phyloP scores from a whole-genome alignment of 35 echinoderm and acorn worm genomes.

The Hemicentrotus pulcherrimus region DNA sequence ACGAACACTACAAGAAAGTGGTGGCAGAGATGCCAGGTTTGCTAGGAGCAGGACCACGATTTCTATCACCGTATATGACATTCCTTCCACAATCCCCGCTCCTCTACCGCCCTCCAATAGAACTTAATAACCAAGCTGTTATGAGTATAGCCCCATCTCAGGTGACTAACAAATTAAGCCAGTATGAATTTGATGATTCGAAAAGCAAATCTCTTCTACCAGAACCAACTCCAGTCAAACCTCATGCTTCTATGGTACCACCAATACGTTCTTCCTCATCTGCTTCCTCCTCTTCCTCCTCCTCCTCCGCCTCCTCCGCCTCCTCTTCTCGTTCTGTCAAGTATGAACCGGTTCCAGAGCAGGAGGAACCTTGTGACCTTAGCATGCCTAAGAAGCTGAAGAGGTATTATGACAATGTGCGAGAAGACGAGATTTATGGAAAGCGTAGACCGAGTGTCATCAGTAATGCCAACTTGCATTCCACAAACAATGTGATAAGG shows the following conservation, averaged over 20 bases:
- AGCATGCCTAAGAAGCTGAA: constrained; percentile 89
- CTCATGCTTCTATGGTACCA: constrained; percentile 33
- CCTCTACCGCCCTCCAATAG: constrained; percentile 16
- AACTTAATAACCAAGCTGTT: neutral
- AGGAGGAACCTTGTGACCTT: constrained; percentile 96
- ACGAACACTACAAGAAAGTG: constrained; percentile 44
- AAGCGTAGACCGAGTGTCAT: constrained; percentile 13
- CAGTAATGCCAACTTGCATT: neutral
- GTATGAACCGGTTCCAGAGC: constrained; percentile 49
- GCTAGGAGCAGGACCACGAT: constrained; percentile 1
- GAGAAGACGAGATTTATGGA: neutral
- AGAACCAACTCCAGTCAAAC: neutral
- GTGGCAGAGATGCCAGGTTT: constrained; percentile 45
- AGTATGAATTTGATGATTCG: neutral
- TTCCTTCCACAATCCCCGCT: constrained; percentile 1
- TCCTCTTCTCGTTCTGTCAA: neutral
- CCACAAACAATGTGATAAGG: neutral
- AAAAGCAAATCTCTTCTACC: neutral
- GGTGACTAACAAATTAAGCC: neutral
- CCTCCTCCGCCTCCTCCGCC: neutral
- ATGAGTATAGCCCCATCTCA: neutral
- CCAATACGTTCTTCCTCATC: neutral
- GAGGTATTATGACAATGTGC: neutral
- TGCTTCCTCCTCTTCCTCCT: neutral
- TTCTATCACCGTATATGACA: constrained; percentile 50